phyloP scores from a whole-genome alignment of 1,140 invertebrate species.

The Camponotus vicinus region DNA sequence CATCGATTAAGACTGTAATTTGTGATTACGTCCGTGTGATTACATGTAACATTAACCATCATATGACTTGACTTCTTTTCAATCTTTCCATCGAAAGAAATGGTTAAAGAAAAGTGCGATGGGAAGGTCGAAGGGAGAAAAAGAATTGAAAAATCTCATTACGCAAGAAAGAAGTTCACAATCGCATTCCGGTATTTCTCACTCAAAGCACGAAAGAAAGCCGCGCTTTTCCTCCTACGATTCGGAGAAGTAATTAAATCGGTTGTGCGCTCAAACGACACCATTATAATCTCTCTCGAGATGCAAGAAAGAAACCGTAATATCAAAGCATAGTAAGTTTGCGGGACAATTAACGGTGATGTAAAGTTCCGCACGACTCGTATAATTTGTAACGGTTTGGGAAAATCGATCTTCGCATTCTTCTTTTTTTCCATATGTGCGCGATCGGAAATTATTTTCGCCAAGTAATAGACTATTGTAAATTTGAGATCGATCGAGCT shows the following conservation, averaged over 20 bases:
- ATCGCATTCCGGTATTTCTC: slow-evolving; percentile 47
- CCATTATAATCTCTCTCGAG: slow-evolving; percentile 49
- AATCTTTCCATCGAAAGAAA: slow-evolving; percentile 7
- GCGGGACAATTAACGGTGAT: slow-evolving; percentile 27
- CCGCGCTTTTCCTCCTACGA: slow-evolving; percentile 29
- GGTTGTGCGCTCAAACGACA: slow-evolving; percentile 42
- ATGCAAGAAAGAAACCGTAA: slow-evolving; percentile 48
- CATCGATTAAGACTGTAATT: slow-evolving; percentile 1
- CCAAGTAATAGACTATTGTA: not conserved
- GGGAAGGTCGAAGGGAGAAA: not conserved
- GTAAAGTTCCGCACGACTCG: slow-evolving; percentile 2
- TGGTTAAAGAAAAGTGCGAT: slow-evolving; percentile 1
- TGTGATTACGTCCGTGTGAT: not conserved
- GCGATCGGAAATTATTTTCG: not conserved
- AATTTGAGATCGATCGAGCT: slow-evolving; percentile 17
- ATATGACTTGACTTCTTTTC: slow-evolving; percentile 8
- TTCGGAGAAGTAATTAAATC: slow-evolving; percentile 58
- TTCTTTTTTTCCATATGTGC: not conserved
- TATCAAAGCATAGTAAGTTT: slow-evolving; percentile 51
- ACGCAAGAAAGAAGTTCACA: slow-evolving; percentile 46
- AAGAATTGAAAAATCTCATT: slow-evolving; percentile 46
- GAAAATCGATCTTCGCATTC: not conserved
- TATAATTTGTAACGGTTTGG: slow-evolving; percentile 7
- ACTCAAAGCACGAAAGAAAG: slow-evolving; percentile 12
- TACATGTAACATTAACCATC: slow-evolving; percentile 10